Conservation (phyloP, 1,140 invertebrate genomes). For the Neelides sp. region DNA sequence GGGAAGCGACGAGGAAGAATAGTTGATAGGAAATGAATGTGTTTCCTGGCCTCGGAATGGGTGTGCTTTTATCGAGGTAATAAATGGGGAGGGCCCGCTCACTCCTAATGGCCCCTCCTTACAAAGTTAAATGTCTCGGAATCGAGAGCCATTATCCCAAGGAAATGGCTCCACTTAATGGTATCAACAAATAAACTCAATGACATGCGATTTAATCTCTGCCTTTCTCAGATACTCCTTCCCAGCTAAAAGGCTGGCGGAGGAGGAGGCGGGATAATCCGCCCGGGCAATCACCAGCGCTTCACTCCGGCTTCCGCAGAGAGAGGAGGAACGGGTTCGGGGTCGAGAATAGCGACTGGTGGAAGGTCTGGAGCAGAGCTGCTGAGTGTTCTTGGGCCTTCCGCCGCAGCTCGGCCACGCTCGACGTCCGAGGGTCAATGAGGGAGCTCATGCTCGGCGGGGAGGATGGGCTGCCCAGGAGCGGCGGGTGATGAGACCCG, state of each 20-base stretch:
- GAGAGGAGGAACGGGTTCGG: slow-evolving; percentile 11
- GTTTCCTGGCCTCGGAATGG: slow-evolving; percentile 16
- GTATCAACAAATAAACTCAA: slow-evolving; percentile 12
- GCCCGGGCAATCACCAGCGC: background rate
- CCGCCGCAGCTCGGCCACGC: slow-evolving; percentile 68
- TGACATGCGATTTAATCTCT: slow-evolving; percentile 15
- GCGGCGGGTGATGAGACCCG: slow-evolving; percentile 6
- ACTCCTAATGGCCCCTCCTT: slow-evolving; percentile 22
- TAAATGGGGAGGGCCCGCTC: slow-evolving; percentile 20
- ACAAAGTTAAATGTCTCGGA: slow-evolving; percentile 27
- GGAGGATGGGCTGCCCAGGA: slow-evolving; percentile 2
- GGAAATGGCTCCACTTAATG: slow-evolving; percentile 15
- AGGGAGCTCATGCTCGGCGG: slow-evolving; percentile 19
- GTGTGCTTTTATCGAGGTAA: slow-evolving; percentile 26
- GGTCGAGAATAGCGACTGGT: slow-evolving; percentile 34
- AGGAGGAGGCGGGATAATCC: background rate
- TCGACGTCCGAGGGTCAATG: slow-evolving; percentile 47
- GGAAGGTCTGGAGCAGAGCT: slow-evolving; percentile 59
- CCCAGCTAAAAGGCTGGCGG: slow-evolving; percentile 6
- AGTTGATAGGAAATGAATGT: slow-evolving; percentile 14
- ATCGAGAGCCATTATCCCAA: slow-evolving; percentile 13
- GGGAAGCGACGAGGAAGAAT: slow-evolving; percentile 8
- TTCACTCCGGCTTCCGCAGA: slow-evolving; percentile 10
- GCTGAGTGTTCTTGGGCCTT: slow-evolving; percentile 85
- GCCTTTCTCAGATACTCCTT: slow-evolving; percentile 4